A percentile compares a stretch with the other conserved stretches of the same genome.
These are phyloP conservation scores for Bombyx huttoni DNA, from an alignment of 2,888 invertebrate species.

Conservation along the genomic window DNA sequence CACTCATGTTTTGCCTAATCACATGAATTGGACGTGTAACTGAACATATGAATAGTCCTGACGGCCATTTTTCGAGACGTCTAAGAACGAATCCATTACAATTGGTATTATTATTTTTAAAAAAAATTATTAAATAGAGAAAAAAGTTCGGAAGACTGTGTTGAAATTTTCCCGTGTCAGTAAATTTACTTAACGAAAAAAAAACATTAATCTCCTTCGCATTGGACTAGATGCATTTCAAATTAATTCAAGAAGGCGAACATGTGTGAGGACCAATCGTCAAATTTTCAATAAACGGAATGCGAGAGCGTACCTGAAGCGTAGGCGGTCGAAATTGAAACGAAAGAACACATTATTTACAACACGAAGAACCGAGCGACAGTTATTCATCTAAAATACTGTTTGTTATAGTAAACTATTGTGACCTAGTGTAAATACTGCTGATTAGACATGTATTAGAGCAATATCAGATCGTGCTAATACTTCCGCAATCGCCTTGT, in stretches of 20 bases:
- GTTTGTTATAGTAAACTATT: slow-evolving; percentile 35
- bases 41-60: slow-evolving; percentile 67
- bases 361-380: slow-evolving; percentile 41
- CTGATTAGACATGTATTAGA: slow-evolving; percentile 40
- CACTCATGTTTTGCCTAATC: slow-evolving; percentile 65
- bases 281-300: slow-evolving; percentile 26
- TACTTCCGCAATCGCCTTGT: slow-evolving; percentile 33
- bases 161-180: slow-evolving; percentile 27
- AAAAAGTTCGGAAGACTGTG: slow-evolving; percentile 5
- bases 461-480: slow-evolving; percentile 56
- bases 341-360: slow-evolving; percentile 34
- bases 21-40: slow-evolving; percentile 63
- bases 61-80: slow-evolving; percentile 23
- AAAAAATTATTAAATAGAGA: no score
- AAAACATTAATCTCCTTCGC: slow-evolving; percentile 62
- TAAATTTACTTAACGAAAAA: slow-evolving; percentile 49
- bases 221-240: slow-evolving; percentile 70
- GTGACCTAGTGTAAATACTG: slow-evolving; percentile 58
- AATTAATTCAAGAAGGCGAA: slow-evolving; percentile 68
- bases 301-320: slow-evolving; percentile 23
- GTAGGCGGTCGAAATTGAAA: slow-evolving; percentile 29
- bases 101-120: slow-evolving; percentile 8
- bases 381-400: slow-evolving; percentile 62
- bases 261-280: slow-evolving; percentile 62
- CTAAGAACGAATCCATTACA: neutral